Evolutionary conservation across 2,113 vertebrate genomes (phyloP).

Genomic region (Pholis gunnellus): DNA sequence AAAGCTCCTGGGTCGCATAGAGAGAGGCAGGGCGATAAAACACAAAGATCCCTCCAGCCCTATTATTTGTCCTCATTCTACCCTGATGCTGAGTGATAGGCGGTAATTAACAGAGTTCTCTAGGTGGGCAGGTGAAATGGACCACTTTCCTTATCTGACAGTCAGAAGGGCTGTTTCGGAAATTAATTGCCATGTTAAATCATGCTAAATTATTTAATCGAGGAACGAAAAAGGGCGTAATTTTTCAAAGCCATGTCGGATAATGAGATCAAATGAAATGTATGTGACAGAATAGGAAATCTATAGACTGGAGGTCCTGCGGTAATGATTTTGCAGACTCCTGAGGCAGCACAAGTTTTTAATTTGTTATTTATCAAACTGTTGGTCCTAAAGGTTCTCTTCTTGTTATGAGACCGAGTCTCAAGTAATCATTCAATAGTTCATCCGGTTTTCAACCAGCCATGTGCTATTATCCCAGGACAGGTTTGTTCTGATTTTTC

Average conservation of each 20-base stretch:
- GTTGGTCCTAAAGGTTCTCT: background rate
- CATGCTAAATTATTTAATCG: slow-evolving; percentile 55
- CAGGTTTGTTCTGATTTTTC: background rate
- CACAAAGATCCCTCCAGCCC: slow-evolving; percentile 29
- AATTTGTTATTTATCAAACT: slow-evolving; percentile 11
- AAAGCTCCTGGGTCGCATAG: slow-evolving; percentile 17
- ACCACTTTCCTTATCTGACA: slow-evolving; percentile 46
- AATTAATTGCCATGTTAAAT: slow-evolving; percentile 68
- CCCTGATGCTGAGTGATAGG: slow-evolving; percentile 47
- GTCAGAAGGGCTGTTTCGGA: slow-evolving; percentile 8
- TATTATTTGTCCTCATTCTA: slow-evolving; percentile 36
- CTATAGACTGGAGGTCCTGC: slow-evolving; percentile 20
- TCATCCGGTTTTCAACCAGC: background rate
- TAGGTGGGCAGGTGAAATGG: slow-evolving; percentile 50
- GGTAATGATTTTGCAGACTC: slow-evolving; percentile 26
- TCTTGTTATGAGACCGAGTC: background rate
- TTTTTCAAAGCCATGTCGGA: slow-evolving; percentile 35
- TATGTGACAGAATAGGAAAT: slow-evolving; percentile 38
- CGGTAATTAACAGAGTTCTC: slow-evolving; percentile 30
- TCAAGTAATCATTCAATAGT: background rate
- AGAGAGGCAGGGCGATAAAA: slow-evolving; percentile 40
- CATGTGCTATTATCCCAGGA: background rate
- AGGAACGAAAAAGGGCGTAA: slow-evolving; percentile 39
- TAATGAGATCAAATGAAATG: slow-evolving; percentile 56
- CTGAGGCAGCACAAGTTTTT: slow-evolving; percentile 11